A percentile compares a stretch with the other conserved stretches of the same genome.
These are phyloP conservation scores for Vanessa atalanta DNA, from an alignment of 1,140 invertebrate species.

Conservation along the genomic window DNA sequence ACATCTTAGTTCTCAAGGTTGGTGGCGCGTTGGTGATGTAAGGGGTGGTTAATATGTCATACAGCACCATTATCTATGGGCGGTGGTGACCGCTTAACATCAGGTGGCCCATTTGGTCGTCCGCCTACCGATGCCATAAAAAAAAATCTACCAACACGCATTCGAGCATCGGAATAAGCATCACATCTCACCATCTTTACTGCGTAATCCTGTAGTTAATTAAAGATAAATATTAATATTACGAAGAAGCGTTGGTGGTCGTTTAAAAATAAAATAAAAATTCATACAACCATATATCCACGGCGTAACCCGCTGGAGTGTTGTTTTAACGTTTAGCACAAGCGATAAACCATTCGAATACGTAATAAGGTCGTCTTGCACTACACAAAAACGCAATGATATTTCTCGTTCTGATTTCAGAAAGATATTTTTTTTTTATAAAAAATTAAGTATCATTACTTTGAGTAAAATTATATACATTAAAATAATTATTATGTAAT, in stretches of 20 bases:
- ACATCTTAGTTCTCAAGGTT: too few relatives aligned
- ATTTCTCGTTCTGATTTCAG: neutral
- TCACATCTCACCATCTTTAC: too few relatives aligned
- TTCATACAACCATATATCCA: slow-evolving; percentile 27
- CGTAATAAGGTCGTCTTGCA: slow-evolving; percentile 30
- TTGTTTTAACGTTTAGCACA: slow-evolving; percentile 53
- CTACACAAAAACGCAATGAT: slow-evolving; percentile 11
- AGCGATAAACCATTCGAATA: slow-evolving; percentile 46
- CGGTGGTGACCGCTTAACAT: too few relatives aligned
- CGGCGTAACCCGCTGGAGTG: slow-evolving; percentile 50
- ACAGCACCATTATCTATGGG: too few relatives aligned
- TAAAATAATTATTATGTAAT: too few relatives aligned
- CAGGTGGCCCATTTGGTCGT: too few relatives aligned
- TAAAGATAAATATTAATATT: neutral
- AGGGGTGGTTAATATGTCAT: too few relatives aligned
- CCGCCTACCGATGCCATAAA: too few relatives aligned
- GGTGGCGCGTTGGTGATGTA: too few relatives aligned
- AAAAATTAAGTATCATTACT: neutral
- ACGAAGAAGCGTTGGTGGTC: slow-evolving; percentile 36
- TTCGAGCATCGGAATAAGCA: too few relatives aligned
- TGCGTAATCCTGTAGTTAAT: neutral
- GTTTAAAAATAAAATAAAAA: slow-evolving; percentile 21
- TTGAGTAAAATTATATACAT: too few relatives aligned
- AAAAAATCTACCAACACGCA: too few relatives aligned
- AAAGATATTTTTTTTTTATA: neutral